Conservation (phyloP, 2,888 invertebrate species). For the Hydrotaea diabolus region DNA sequence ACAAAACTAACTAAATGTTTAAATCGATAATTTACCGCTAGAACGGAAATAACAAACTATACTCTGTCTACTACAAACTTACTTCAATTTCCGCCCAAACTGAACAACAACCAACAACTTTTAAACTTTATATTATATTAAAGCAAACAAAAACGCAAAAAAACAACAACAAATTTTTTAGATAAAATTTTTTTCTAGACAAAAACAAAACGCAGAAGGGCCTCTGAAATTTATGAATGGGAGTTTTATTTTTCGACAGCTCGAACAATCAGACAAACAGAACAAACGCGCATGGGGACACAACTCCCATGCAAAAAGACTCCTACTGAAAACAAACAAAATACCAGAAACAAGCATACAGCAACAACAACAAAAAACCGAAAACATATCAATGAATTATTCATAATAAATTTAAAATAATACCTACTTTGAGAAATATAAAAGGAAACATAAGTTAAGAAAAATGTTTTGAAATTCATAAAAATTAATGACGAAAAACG, state of each 20-base stretch:
- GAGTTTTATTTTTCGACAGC: slow-evolving; percentile 57
- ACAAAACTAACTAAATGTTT: neutral
- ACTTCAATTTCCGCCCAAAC: slow-evolving; percentile 36
- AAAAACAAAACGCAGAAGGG: slow-evolving; percentile 45
- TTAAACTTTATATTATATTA: slow-evolving; percentile 59
- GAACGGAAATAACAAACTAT: slow-evolving; percentile 35
- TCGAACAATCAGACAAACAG: slow-evolving; percentile 66
- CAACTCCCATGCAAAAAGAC: slow-evolving; percentile 1
- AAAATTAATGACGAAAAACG: slow-evolving; percentile 5
- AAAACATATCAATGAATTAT: slow-evolving; percentile 66
- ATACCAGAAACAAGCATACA: slow-evolving; percentile 32
- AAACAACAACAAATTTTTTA: slow-evolving; percentile 53
- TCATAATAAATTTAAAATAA: slow-evolving; percentile 21
- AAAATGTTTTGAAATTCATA: slow-evolving; percentile 21
- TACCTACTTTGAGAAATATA: neutral
- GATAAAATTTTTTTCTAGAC: slow-evolving; percentile 54
- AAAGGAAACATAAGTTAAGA: slow-evolving; percentile 45
- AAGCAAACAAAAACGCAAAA: slow-evolving; percentile 36
- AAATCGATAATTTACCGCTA: slow-evolving; percentile 12
- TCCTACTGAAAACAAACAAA: slow-evolving; percentile 33
- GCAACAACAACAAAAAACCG: slow-evolving; percentile 49
- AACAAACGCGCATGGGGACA: slow-evolving; percentile 20
- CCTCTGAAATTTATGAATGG: slow-evolving; percentile 28
- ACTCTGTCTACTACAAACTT: slow-evolving; percentile 37
- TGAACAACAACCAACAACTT: slow-evolving; percentile 53